Conservation (phyloP, 2,113 vertebrate genomes). For the Toxotes chatareus region DNA sequence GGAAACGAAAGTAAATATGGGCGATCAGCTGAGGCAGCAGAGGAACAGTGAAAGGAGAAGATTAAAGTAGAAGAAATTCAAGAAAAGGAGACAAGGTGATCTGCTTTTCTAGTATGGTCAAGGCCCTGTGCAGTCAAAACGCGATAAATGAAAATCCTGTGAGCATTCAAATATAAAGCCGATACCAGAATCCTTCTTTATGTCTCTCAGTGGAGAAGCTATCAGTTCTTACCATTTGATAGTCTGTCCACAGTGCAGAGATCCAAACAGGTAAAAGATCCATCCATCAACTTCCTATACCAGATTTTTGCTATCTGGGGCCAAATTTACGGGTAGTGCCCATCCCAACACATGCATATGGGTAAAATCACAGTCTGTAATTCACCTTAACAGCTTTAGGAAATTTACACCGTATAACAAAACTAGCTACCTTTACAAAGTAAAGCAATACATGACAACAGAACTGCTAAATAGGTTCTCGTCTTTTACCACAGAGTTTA, state of each 20-base stretch:
- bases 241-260: neutral
- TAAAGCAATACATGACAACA: neutral
- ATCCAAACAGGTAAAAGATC: constrained; percentile 31
- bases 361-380: neutral
- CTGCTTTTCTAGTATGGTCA: constrained; percentile 23
- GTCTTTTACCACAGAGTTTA: neutral
- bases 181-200: constrained; percentile 18
- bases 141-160: constrained; percentile 33
- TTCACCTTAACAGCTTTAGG: neutral
- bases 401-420: constrained; percentile 13
- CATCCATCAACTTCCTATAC: constrained; percentile 21
- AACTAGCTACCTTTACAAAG: neutral
- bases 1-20: constrained; percentile 14
- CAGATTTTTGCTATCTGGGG: neutral
- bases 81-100: constrained; percentile 31
- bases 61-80: constrained; percentile 34
- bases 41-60: constrained; percentile 22
- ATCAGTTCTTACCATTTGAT: constrained; percentile 23
- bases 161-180: constrained; percentile 35
- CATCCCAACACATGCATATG: neutral
- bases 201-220: neutral
- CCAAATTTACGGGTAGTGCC: neutral
- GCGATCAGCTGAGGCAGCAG: constrained; percentile 25
- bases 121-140: constrained; percentile 23
- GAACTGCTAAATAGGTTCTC: no score